Conservation (phyloP, 2,797 vertebrate genomes). For the Crossoptilon crossoptilon region DNA sequence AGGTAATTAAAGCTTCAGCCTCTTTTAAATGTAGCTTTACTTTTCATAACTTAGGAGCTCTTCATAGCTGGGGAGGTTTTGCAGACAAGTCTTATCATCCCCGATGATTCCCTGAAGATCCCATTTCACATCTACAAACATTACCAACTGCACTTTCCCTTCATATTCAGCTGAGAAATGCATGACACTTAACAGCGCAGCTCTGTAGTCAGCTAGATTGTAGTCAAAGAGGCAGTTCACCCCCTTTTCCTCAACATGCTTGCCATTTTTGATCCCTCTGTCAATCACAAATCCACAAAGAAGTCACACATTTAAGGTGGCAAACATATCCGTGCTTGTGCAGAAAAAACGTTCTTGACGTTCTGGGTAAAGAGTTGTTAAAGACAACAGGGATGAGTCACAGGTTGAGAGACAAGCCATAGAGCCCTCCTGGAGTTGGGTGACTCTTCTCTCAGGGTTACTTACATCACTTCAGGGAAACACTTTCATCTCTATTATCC, state of each 20-base stretch:
- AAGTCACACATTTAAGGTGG: not conserved
- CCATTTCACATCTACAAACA: not conserved
- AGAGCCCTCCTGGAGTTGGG: not conserved
- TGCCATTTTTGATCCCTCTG: not conserved
- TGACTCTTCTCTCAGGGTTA: not conserved
- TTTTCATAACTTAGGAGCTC: not conserved
- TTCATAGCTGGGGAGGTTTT: not conserved
- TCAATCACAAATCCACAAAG: not conserved
- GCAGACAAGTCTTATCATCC: not conserved
- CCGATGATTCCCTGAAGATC: not conserved
- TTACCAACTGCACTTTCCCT: not conserved
- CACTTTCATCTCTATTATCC: not conserved
- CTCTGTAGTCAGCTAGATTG: not conserved
- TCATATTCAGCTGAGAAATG: not conserved
- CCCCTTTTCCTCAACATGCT: not conserved
- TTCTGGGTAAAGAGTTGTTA: not conserved
- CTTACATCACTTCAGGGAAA: not conserved
- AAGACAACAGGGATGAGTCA: not conserved
- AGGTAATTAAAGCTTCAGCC: not conserved
- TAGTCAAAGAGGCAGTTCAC: not conserved
- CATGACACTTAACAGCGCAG: not conserved
- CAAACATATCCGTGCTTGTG: not conserved
- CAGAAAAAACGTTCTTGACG: not conserved
- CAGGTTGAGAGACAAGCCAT: not conserved
- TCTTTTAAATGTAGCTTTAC: not conserved